Evolutionary conservation across 2,113 vertebrate genomes (phyloP).

Genomic region (Crotalus viridis): DNA sequence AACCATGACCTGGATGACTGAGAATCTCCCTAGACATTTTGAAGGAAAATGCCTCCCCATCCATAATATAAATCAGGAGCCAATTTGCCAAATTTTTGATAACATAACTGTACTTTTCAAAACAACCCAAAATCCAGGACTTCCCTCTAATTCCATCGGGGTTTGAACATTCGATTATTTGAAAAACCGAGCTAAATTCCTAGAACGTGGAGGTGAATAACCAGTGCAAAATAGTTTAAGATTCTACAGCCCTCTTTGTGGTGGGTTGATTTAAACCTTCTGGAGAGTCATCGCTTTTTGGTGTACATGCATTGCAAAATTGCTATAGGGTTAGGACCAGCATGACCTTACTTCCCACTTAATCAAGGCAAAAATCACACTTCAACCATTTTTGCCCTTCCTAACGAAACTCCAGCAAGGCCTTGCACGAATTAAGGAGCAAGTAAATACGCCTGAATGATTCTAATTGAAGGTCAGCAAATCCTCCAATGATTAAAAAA

Average conservation of each 20-base stretch:
- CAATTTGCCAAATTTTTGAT: background rate
- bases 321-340: constrained; percentile 12
- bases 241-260: background rate
- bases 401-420: constrained; percentile 67
- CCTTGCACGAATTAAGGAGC: constrained; percentile 74
- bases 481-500: constrained; percentile 74
- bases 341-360: constrained; percentile 42
- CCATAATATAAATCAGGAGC: background rate
- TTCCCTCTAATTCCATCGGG: background rate
- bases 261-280: constrained; percentile 49
- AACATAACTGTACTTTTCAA: background rate
- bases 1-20: too few species aligned
- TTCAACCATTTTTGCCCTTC: constrained; percentile 42
- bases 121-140: background rate
- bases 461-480: constrained; percentile 84
- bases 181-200: background rate
- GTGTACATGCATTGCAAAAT: background rate
- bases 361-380: constrained; percentile 49
- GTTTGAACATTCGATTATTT: background rate
- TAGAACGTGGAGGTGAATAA: constrained; percentile 40
- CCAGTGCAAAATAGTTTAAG: constrained; percentile 32
- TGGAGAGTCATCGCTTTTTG: constrained; percentile 43
- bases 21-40: background rate
- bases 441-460: constrained; percentile 79
- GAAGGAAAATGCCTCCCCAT: background rate